Base-by-base conservation (phyloP, 2,888 invertebrate genomes). In the Asteroscopus sphinx region DNA sequence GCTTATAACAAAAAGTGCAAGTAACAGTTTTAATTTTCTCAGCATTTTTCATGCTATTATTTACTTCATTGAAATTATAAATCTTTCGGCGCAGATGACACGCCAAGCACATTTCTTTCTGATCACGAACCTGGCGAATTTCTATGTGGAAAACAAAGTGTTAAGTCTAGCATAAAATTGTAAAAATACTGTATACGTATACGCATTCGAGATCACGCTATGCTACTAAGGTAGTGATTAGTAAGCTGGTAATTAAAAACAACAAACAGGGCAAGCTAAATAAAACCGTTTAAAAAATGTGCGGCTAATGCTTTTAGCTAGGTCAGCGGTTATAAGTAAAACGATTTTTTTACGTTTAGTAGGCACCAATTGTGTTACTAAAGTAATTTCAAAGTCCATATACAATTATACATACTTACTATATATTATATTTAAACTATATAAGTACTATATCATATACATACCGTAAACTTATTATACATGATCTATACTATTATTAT, bases 301-400 rank as follows among this genome's bases (percentile, higher is more conserved):
- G 35, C 30, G 37, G 15, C n/a, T 26, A 42, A 8, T 33, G 51
- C 51, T 41, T 35, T 44, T 39, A 66, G 47, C 30, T 62, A 45
- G 36, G 49, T 66, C 48, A 45, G 13, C 35, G 33, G 12, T 39
- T 45, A 60, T 54, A 52, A 53, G 42, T 33, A 7, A n/a, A 21
- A 2, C 17, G 2, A 21, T 3, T 13, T 13, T 15, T 28, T 26
- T 33, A n/a, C 15, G 33, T 15, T 62, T 49, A 8, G 17, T 68
- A 53, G 35, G 36, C 32, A 25, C 35, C 30, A 45, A 26, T 60
- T 41, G 32, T 37, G 13, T 59, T 35, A 60, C 46, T 28, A 51
- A 51, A 68, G 13, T 30, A 36, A 35, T 46, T 61, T 64, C 12
- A 57, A 57, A 51, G n/a, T n/a, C n/a, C n/a, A n/a, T n/a, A n/a